Evolutionary conservation across 2,113 vertebrate species (phyloP).

Genomic region (Gallinago jamesoni): DNA sequence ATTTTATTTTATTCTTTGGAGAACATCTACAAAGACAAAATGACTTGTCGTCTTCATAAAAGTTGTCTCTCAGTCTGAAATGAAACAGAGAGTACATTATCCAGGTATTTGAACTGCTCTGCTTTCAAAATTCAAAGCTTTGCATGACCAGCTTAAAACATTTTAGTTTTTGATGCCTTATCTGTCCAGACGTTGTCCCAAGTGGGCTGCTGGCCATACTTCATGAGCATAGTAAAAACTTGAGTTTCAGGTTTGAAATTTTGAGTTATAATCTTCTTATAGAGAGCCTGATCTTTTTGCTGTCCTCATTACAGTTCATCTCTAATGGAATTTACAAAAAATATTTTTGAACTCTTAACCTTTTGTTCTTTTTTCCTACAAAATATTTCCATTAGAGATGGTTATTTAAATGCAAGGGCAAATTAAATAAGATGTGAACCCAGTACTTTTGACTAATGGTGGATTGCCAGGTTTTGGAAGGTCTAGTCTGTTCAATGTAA

Average conservation of each 20-base stretch:
- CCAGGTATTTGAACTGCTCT: background rate
- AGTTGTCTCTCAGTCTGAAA: background rate
- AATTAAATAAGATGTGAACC: slow-evolving; percentile 14
- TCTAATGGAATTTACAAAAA: slow-evolving; percentile 30
- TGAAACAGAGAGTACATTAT: background rate
- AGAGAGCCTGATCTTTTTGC: slow-evolving; percentile 26
- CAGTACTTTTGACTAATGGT: background rate
- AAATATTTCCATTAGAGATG: slow-evolving; percentile 21
- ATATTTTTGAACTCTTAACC: slow-evolving; percentile 28
- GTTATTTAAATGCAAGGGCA: slow-evolving; percentile 3
- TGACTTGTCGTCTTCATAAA: background rate
- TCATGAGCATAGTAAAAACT: background rate
- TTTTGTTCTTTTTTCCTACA: slow-evolving; percentile 44
- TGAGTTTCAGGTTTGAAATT: slow-evolving; percentile 8
- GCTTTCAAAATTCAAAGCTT: background rate
- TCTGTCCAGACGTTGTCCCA: background rate
- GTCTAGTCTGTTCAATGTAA: background rate
- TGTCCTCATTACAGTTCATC: slow-evolving; percentile 58
- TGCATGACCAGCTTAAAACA: background rate
- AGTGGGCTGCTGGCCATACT: slow-evolving; percentile 3
- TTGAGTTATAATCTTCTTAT: slow-evolving; percentile 51
- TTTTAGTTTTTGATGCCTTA: background rate
- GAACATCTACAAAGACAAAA: background rate
- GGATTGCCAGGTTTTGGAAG: background rate
- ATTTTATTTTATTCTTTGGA: background rate